These are phyloP conservation scores for Meghimatium bilineatum DNA, from an alignment of 2,888 invertebrate genomes.

Conservation along the genomic window DNA sequence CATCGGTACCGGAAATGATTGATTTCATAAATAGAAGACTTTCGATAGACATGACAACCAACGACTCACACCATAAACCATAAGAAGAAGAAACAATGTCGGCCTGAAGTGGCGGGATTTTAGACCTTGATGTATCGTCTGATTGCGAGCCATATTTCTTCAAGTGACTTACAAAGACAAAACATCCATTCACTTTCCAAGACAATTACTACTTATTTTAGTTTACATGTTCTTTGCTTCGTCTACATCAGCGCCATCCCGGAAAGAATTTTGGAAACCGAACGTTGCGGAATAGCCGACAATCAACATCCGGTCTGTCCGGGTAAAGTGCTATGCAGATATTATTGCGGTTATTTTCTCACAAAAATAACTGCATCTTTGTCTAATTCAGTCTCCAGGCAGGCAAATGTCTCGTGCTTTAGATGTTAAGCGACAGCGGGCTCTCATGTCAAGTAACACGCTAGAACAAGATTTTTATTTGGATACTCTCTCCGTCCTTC, in stretches of 20 bases:
- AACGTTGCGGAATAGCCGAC: not conserved
- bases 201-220: too few species aligned
- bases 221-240: not conserved
- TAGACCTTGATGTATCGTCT: too few species aligned
- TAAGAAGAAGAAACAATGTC: too few species aligned
- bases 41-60: too few species aligned
- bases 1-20: too few species aligned
- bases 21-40: too few species aligned
- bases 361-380: not conserved
- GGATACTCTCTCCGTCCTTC: not conserved
- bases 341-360: not conserved
- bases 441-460: not conserved
- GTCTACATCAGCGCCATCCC: not conserved
- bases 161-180: too few species aligned
- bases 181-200: too few species aligned
- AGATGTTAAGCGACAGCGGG: not conserved
- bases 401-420: not conserved
- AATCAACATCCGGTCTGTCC: not conserved
- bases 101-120: too few species aligned
- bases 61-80: too few species aligned
- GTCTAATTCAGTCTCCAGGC: not conserved
- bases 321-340: not conserved
- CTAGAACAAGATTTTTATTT: not conserved
- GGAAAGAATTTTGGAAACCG: not conserved
- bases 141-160: too few species aligned